A percentile compares a stretch with the other conserved stretches of the same genome.
Evolutionary conservation across 2,113 vertebrate species (phyloP).

Genomic region (Tangachromis dhanisi): DNA sequence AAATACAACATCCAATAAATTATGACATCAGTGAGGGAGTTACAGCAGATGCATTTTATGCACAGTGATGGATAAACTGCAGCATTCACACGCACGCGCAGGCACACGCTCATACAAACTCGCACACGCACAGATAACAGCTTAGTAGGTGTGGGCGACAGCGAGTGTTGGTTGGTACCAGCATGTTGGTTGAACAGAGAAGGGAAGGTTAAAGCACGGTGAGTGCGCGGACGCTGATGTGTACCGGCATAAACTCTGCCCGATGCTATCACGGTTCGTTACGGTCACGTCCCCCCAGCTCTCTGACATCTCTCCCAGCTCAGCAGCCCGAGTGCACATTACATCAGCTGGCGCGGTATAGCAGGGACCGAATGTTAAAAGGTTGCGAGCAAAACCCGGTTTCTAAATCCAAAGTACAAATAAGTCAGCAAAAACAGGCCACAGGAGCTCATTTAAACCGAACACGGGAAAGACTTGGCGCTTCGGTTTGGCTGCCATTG

Average conservation of each 20-base stretch:
- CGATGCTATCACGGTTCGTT: not conserved
- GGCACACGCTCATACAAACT: not conserved
- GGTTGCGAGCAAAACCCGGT: not conserved
- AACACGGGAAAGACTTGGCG: not conserved
- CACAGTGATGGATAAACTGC: not conserved
- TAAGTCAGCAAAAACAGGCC: not conserved
- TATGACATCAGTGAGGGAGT: conserved; percentile 28
- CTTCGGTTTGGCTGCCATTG: not conserved
- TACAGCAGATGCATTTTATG: conserved; percentile 23
- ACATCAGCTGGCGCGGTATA: not conserved
- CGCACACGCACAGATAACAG: not conserved
- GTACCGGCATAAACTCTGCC: not conserved
- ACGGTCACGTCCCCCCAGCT: not conserved
- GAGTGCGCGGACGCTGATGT: not conserved
- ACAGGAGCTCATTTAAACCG: not conserved
- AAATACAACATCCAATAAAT: conserved; percentile 58
- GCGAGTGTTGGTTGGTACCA: not conserved
- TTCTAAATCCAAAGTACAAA: not conserved
- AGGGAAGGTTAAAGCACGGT: not conserved
- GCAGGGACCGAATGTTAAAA: not conserved
- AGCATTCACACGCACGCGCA: not conserved
- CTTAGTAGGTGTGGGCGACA: not conserved
- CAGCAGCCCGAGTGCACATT: not conserved
- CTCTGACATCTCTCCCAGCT: not conserved
- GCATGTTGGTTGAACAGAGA: not conserved